phyloP scores from a whole-genome alignment of 23 tunicate species.

The Aplidium turbinatum region DNA sequence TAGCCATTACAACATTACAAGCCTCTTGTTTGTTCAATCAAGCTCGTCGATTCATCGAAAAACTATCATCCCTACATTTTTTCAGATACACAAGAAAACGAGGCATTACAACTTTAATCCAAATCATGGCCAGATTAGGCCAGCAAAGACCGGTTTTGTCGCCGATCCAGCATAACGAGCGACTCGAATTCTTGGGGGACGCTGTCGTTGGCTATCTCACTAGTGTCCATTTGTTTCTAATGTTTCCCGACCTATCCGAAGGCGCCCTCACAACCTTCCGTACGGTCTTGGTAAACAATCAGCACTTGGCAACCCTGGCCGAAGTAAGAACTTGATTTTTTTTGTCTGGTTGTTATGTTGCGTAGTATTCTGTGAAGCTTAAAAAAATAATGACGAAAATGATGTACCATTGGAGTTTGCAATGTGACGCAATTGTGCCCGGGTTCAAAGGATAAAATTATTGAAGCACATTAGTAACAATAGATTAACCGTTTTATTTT shows the following conservation, averaged over 20 bases:
- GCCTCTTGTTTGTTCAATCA: no score
- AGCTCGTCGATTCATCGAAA: no score
- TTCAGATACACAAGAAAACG: conserved; percentile 80
- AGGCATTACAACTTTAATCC: conserved; percentile 91
- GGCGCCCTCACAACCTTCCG: conserved; percentile 97
- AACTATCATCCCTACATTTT: no score
- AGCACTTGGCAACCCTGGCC: conserved; percentile 80
- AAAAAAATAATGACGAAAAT: no score
- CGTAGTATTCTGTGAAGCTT: no score
- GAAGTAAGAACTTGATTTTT: conserved; percentile 37
- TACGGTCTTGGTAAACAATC: conserved; percentile 84
- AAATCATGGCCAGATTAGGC: conserved; percentile 95
- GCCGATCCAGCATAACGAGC: conserved; percentile 94
- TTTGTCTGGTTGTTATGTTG: no score
- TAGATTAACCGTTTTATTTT: no score
- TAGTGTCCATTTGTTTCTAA: conserved; percentile 72
- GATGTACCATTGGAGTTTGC: no score
- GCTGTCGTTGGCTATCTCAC: conserved; percentile 93
- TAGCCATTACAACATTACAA: no score
- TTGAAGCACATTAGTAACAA: no score
- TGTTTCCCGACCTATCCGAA: conserved; percentile 94
- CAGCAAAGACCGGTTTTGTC: conserved; percentile 80
- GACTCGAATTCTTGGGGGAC: conserved; percentile 95
- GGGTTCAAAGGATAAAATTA: no score
- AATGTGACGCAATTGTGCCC: no score